Conservation (phyloP, 2,113 vertebrate species). For the Urocynchramus pylzowi region DNA sequence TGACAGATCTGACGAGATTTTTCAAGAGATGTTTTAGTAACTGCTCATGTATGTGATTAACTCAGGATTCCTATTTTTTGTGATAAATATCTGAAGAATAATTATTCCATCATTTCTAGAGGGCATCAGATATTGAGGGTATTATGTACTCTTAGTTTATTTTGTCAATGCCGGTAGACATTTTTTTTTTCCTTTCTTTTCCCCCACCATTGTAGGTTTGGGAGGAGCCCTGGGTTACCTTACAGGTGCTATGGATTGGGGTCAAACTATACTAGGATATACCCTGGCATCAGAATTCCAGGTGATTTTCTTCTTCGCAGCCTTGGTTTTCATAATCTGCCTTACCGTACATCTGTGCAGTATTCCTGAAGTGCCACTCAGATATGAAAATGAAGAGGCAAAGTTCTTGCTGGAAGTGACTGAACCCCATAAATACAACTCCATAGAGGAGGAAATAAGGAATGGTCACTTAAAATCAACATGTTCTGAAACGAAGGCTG, state of each 20-base stretch:
- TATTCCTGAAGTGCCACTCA: slow-evolving; percentile 86
- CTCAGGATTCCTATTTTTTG: neutral
- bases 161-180: neutral
- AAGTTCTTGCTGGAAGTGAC: slow-evolving; percentile 50
- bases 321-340: slow-evolving; percentile 81
- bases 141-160: neutral
- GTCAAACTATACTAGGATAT: slow-evolving; percentile 78
- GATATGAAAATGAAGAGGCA: neutral
- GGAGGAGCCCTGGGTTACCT: slow-evolving; percentile 93
- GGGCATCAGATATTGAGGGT: neutral
- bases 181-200: neutral
- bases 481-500: slow-evolving; percentile 52
- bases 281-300: slow-evolving; percentile 90
- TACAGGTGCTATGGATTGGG: slow-evolving; percentile 93
- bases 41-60: neutral
- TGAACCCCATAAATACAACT: slow-evolving; percentile 70
- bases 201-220: slow-evolving; percentile 74
- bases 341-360: slow-evolving; percentile 87
- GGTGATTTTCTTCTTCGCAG: slow-evolving; percentile 91
- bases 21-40: neutral
- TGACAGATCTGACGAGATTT: neutral
- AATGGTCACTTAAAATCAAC: slow-evolving; percentile 45
- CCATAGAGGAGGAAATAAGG: slow-evolving; percentile 70
- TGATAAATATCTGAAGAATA: neutral
- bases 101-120: neutral